Evolutionary conservation across 2,797 vertebrate genomes (phyloP).

Genomic region (Trachops cirrhosus): DNA sequence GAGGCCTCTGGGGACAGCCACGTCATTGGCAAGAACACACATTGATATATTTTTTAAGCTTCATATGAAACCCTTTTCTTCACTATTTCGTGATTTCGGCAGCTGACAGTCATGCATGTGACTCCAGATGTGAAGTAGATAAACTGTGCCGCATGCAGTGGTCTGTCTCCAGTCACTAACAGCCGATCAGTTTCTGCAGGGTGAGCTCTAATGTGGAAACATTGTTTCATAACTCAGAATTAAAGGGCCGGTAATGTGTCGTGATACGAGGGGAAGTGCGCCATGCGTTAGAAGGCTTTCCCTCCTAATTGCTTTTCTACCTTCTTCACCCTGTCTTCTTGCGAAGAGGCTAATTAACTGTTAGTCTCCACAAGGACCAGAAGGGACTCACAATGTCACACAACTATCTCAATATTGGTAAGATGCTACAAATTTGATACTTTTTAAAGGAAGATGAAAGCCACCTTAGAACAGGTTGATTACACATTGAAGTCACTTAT

Average conservation of each 20-base stretch:
- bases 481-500: background rate
- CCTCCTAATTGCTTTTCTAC: background rate
- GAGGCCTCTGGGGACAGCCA: accelerated
- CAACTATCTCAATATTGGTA: too few species aligned
- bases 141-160: accelerated
- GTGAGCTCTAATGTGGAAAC: background rate
- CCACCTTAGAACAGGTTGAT: background rate
- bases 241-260: background rate
- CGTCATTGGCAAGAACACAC: accelerated
- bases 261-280: background rate
- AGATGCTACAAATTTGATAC: background rate
- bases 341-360: background rate
- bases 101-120: background rate
- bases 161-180: background rate
- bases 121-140: background rate
- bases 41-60: background rate
- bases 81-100: background rate
- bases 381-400: background rate
- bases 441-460: background rate
- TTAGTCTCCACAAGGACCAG: background rate
- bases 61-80: background rate
- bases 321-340: background rate
- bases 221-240: background rate
- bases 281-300: background rate
- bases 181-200: background rate